These are phyloP conservation scores for Zaprionus ornatus DNA, from an alignment of 1,140 invertebrate species.

Conservation along the genomic window DNA sequence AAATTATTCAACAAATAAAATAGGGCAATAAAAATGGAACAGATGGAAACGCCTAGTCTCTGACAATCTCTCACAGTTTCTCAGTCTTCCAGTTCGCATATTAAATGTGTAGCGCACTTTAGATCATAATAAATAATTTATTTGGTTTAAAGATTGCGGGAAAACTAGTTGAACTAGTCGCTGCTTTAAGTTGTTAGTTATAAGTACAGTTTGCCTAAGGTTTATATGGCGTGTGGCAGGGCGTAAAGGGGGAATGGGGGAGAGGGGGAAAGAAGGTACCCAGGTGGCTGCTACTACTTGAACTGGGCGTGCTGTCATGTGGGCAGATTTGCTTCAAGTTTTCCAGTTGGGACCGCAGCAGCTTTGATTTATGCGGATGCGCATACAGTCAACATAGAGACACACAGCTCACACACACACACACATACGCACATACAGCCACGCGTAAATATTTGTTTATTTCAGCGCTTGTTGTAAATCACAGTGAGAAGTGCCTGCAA, in stretches of 20 bases:
- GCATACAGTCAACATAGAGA: conserved; percentile 39
- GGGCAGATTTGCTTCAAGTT: conserved; percentile 27
- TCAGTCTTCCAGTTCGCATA: background rate
- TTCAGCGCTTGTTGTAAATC: conserved; percentile 65
- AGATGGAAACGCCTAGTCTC: background rate
- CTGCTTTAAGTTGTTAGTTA: background rate
- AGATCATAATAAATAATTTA: conserved; percentile 7
- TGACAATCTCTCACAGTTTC: background rate
- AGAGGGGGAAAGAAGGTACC: background rate
- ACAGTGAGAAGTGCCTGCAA: conserved; percentile 15
- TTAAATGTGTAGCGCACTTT: background rate
- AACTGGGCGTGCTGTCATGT: conserved; percentile 15
- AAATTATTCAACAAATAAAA: too few relatives aligned
- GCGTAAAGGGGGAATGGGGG: background rate
- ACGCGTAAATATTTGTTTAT: conserved; percentile 13
- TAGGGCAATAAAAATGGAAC: too few relatives aligned
- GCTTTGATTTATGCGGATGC: conserved; percentile 44
- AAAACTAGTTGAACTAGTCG: conserved; percentile 1
- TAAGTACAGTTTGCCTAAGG: background rate
- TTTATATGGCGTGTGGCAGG: background rate
- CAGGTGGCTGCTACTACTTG: background rate
- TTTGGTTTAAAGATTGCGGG: background rate
- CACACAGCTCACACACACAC: conserved; percentile 18
- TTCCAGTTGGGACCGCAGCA: conserved; percentile 8
- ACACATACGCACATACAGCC: conserved; percentile 3